Percentiles rank a stretch among this genome's conserved stretches.
These are phyloP conservation scores for Forbesichthys papilliferus DNA, from an alignment of 2,113 vertebrate species.

Conservation along the genomic window DNA sequence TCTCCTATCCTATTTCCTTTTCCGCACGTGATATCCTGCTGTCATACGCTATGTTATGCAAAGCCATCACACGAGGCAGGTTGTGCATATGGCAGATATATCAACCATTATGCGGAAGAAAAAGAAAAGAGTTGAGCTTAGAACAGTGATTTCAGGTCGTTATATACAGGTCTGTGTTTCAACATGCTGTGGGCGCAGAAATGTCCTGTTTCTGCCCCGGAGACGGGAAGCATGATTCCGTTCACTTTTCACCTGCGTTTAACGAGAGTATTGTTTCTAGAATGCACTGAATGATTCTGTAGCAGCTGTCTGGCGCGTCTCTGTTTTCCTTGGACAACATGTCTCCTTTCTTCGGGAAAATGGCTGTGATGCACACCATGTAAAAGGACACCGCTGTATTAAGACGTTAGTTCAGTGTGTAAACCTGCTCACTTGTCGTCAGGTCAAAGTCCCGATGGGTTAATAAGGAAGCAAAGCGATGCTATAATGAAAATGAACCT, in stretches of 20 bases:
- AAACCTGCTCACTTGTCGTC: constrained; percentile 37
- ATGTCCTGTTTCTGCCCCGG: constrained; percentile 52
- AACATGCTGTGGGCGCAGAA: constrained; percentile 53
- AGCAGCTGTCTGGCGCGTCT: constrained; percentile 39
- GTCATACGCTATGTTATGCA: constrained; percentile 70
- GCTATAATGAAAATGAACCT: neutral
- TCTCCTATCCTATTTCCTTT: constrained; percentile 57
- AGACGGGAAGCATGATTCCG: constrained; percentile 17
- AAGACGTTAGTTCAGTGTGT: constrained; percentile 21
- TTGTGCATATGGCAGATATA: constrained; percentile 66
- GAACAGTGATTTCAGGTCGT: constrained; percentile 48
- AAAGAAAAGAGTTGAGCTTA: constrained; percentile 6
- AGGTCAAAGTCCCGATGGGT: constrained; percentile 22
- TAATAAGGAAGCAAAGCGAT: constrained; percentile 23
- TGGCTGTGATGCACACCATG: constrained; percentile 25
- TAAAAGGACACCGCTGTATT: constrained; percentile 37
- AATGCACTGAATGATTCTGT: constrained; percentile 24
- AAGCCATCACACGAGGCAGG: constrained; percentile 53
- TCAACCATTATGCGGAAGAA: constrained; percentile 43
- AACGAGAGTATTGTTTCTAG: constrained; percentile 19
- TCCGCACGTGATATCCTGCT: constrained; percentile 60
- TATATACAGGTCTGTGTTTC: constrained; percentile 56
- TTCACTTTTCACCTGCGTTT: too few relatives aligned
- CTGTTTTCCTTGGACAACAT: constrained; percentile 22
- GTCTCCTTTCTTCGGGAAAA: constrained; percentile 32